Evolutionary conservation across 2,113 vertebrate genomes (phyloP).

Genomic region (Potamarius usumacintae): DNA sequence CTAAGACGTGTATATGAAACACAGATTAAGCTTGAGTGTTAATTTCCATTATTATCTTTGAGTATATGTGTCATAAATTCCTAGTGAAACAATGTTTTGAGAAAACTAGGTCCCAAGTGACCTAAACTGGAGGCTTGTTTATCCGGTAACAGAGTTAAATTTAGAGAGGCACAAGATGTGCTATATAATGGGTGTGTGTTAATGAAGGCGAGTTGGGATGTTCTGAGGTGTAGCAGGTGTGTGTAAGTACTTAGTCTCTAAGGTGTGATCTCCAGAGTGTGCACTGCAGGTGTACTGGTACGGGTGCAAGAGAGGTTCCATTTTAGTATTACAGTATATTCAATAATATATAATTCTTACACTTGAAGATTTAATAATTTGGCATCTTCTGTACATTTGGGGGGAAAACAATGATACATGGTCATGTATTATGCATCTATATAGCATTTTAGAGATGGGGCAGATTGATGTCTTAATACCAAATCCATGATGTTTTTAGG

Average conservation of each 20-base stretch:
- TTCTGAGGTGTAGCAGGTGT: slow-evolving; percentile 34
- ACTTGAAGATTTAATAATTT: neutral
- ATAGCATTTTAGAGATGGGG: neutral
- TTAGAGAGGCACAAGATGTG: slow-evolving; percentile 27
- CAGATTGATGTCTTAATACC: neutral
- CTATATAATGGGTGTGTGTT: neutral
- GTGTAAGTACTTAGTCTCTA: slow-evolving; percentile 12
- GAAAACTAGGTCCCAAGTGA: slow-evolving; percentile 14
- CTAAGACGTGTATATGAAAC: neutral
- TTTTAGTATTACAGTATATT: slow-evolving; percentile 9
- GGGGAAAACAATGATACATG: neutral
- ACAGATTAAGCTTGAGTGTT: neutral
- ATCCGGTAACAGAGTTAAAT: slow-evolving; percentile 15
- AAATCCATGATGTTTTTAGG: neutral
- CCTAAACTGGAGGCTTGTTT: slow-evolving; percentile 28
- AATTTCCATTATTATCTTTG: neutral
- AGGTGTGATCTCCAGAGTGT: slow-evolving; percentile 17
- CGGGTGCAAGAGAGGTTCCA: neutral
- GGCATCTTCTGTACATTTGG: neutral
- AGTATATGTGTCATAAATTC: neutral
- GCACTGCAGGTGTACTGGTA: slow-evolving; percentile 7
- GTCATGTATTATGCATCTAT: neutral
- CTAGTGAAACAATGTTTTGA: neutral
- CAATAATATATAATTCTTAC: neutral
- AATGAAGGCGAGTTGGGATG: neutral